A percentile compares a stretch with the other conserved stretches of the same genome.
phyloP scores from a whole-genome alignment of 2,113 vertebrate species.

The Choloepus hoffmanni region DNA sequence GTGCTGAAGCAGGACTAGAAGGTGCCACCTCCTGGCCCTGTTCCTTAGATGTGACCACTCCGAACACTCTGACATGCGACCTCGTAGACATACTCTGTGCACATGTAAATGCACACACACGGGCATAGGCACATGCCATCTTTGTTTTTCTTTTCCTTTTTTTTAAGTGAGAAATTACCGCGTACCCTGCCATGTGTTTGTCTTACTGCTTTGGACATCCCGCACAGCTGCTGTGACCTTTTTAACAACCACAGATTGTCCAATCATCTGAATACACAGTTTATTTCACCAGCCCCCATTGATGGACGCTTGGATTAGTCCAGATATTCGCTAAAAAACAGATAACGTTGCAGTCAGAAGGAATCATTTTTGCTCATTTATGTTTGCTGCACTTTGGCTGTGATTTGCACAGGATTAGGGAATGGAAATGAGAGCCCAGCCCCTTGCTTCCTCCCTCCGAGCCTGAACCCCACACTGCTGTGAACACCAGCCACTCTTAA shows the following conservation, averaged over 20 bases:
- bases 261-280: rapidly evolving
- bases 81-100: not conserved
- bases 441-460: not conserved
- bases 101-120: rapidly evolving
- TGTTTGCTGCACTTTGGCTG: not conserved
- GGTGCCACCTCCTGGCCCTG: not conserved
- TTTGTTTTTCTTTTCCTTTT: not conserved
- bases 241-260: rapidly evolving
- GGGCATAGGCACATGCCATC: not conserved
- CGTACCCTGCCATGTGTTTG: rapidly evolving
- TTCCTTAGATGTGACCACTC: not conserved
- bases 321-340: not conserved
- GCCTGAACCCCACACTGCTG: not conserved
- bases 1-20: not conserved
- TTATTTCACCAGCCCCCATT: not conserved
- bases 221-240: rapidly evolving
- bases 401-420: not conserved
- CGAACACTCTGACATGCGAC: not conserved
- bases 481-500: too few relatives aligned
- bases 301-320: not conserved
- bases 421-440: not conserved
- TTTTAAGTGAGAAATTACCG: not conserved
- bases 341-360: not conserved
- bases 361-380: not conserved
- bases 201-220: not conserved